Evolutionary conservation across 2,113 vertebrate genomes (phyloP).

Genomic region (Aegotheles bennettii): DNA sequence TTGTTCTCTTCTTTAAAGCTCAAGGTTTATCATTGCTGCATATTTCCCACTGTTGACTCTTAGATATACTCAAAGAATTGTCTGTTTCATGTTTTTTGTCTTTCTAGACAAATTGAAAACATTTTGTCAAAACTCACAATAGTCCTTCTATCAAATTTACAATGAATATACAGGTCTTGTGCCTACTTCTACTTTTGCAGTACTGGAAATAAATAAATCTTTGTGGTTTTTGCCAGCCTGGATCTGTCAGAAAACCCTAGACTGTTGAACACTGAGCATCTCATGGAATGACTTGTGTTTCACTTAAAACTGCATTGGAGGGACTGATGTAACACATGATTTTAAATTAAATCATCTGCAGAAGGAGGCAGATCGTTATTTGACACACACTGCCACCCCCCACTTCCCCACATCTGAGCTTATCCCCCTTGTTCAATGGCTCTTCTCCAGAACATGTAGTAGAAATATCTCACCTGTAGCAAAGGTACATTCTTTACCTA

Average conservation of each 20-base stretch:
- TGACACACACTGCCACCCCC: not conserved
- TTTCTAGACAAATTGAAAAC: not conserved
- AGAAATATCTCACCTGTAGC: not conserved
- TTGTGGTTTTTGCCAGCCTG: not conserved
- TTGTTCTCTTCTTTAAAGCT: not conserved
- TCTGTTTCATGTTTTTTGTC: not conserved
- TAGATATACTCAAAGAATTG: not conserved
- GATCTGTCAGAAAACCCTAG: not conserved
- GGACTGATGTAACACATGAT: not conserved
- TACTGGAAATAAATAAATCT: not conserved
- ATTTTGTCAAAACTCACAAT: not conserved
- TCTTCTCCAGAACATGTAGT: not conserved
- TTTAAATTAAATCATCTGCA: not conserved
- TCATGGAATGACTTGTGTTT: not conserved
- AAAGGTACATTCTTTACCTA: not conserved
- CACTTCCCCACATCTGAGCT: accelerated
- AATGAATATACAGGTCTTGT: not conserved
- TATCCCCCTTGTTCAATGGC: not conserved
- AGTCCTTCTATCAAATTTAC: not conserved
- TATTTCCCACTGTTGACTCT: not conserved
- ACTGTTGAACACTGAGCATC: not conserved
- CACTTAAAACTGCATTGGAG: not conserved
- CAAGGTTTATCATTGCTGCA: not conserved
- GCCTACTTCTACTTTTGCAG: not conserved
- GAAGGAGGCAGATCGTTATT: not conserved